A percentile compares a stretch with the other conserved stretches of the same genome.
Evolutionary conservation across 2,888 invertebrate species (phyloP).

Genomic region (Digitonthophagus gazella): DNA sequence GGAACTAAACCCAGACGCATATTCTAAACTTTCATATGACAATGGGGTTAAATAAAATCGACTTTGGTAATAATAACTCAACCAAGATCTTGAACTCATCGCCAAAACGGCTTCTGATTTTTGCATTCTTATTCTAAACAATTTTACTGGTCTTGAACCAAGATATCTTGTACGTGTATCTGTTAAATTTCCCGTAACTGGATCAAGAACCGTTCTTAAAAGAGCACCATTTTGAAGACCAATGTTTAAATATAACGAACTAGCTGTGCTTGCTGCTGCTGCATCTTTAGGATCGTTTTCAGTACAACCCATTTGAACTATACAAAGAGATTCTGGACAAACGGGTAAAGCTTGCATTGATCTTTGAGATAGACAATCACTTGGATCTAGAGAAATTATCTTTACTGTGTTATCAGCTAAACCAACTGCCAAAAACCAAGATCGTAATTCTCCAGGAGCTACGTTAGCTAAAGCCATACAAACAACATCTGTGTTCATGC

Average conservation of each 20-base stretch:
- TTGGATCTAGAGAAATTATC: slow-evolving; percentile 95
- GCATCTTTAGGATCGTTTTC: slow-evolving; percentile 60
- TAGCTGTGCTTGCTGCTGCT: slow-evolving; percentile 65
- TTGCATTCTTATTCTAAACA: slow-evolving; percentile 95
- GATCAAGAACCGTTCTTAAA: slow-evolving; percentile 89
- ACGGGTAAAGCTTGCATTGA: slow-evolving; percentile 97
- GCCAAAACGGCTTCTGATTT: slow-evolving; percentile 95
- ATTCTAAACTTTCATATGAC: slow-evolving; percentile 95
- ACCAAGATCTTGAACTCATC: slow-evolving; percentile 96
- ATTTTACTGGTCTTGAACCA: slow-evolving; percentile 85
- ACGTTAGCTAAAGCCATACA: slow-evolving; percentile 98
- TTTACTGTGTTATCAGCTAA: slow-evolving; percentile 95
- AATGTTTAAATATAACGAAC: slow-evolving; percentile 89
- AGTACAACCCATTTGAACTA: slow-evolving; percentile 86
- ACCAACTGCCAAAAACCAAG: slow-evolving; percentile 94
- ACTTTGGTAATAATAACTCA: slow-evolving; percentile 98
- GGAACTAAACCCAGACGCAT: slow-evolving; percentile 93
- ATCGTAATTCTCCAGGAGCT: slow-evolving; percentile 90
- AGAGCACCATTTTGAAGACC: slow-evolving; percentile 96
- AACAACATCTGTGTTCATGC: slow-evolving; percentile 94
- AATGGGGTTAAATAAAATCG: slow-evolving; percentile 92
- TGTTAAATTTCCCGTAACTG: slow-evolving; percentile 92
- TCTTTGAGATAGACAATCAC: slow-evolving; percentile 91
- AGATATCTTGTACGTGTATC: slow-evolving; percentile 97
- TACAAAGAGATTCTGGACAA: slow-evolving; percentile 93